A percentile compares a stretch with the other conserved stretches of the same genome.
Evolutionary conservation across 2,113 vertebrate species (phyloP).

Genomic region (Cyanocitta stelleri): DNA sequence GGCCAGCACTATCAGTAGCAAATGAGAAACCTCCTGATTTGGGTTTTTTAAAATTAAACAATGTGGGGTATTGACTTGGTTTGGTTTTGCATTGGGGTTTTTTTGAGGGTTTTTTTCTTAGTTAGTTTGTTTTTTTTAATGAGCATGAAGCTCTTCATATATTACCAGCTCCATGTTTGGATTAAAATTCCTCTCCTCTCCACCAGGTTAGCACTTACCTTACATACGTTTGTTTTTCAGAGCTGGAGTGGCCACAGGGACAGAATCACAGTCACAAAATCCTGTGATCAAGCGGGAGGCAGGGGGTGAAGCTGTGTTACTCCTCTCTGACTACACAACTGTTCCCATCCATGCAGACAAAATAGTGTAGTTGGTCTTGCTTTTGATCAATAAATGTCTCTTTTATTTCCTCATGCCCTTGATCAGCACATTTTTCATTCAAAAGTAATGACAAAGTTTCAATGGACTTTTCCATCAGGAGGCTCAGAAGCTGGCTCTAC

Average conservation of each 20-base stretch:
- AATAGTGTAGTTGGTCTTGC: not conserved
- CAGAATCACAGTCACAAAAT: not conserved
- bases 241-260: not conserved
- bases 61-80: not conserved
- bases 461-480: not conserved
- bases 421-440: not conserved
- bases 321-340: not conserved
- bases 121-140: not conserved
- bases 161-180: not conserved
- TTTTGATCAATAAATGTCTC: not conserved
- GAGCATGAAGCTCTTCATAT: not conserved
- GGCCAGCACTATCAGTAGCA: not conserved
- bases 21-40: not conserved
- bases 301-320: not conserved
- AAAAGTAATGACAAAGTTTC: not conserved
- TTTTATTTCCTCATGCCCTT: not conserved
- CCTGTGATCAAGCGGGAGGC: not conserved
- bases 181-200: not conserved
- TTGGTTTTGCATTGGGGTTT: not conserved
- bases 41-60: not conserved
- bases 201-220: not conserved
- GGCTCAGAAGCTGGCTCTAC: not conserved
- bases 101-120: not conserved
- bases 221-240: not conserved
- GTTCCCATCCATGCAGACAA: not conserved